phyloP scores from a whole-genome alignment of 1,140 invertebrate genomes.

The Tigriopus japonicus region DNA sequence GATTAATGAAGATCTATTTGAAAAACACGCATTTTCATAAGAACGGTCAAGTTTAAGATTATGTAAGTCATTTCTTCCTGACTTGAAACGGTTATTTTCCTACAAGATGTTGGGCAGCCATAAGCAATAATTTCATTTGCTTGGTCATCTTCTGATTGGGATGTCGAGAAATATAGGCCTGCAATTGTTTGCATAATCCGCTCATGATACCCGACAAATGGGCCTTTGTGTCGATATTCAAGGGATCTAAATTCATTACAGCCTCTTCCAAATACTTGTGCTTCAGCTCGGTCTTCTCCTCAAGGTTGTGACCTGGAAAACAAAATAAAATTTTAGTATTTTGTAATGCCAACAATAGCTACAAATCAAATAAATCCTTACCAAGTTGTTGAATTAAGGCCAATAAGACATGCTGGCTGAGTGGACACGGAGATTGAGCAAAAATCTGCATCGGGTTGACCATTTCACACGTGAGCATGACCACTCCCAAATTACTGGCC shows the following conservation, averaged over 20 bases:
- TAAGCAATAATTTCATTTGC: slow-evolving; percentile 53
- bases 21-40: no score
- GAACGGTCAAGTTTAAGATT: no score
- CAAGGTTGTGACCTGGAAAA: slow-evolving; percentile 48
- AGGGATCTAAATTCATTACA: slow-evolving; percentile 54
- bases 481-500: slow-evolving; percentile 59
- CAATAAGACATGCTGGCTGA: slow-evolving; percentile 65
- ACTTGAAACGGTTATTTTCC: no score
- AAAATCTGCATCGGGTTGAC: slow-evolving; percentile 59
- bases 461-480: slow-evolving; percentile 60
- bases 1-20: no score
- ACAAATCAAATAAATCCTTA: no score
- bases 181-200: slow-evolving; percentile 50
- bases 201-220: slow-evolving; percentile 58
- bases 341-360: no score
- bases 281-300: slow-evolving; percentile 63
- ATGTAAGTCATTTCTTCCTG: no score
- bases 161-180: slow-evolving; percentile 42
- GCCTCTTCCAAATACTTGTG: slow-evolving; percentile 73
- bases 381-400: slow-evolving; percentile 73
- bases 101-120: slow-evolving; percentile 40
- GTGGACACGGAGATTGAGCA: slow-evolving; percentile 36
- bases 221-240: slow-evolving; percentile 53
- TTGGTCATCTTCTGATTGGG: slow-evolving; percentile 44
- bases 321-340: no score